Evolutionary conservation across 2,888 invertebrate species (phyloP).

Genomic region (Drosophila parthenogenetica): DNA sequence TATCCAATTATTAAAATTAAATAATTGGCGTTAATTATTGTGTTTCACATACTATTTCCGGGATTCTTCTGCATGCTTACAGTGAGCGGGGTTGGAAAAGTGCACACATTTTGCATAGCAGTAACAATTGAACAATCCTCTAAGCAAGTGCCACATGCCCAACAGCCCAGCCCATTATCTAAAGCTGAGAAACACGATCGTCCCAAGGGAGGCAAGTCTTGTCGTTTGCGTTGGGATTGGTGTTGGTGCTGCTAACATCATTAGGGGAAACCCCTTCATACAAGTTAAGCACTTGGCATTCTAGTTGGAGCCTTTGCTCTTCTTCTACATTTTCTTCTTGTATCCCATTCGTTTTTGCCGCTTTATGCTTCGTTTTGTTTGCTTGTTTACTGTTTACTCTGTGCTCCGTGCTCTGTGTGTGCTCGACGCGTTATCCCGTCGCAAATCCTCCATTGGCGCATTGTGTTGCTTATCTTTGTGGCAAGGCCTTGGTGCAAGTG

Average conservation of each 20-base stretch:
- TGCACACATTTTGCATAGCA: constrained; percentile 18
- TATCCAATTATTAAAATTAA: too few relatives aligned
- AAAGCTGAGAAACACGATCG: constrained; percentile 4
- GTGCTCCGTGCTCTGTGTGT: constrained; percentile 1
- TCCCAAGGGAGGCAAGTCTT: background rate
- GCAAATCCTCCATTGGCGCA: constrained; percentile 67
- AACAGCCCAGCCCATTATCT: background rate
- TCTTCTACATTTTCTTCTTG: constrained; percentile 2
- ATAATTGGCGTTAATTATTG: background rate
- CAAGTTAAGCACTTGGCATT: constrained; percentile 43
- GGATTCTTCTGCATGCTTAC: too few relatives aligned
- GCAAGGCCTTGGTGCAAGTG: constrained; percentile 28
- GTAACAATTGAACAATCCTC: constrained; percentile 34
- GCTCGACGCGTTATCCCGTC: constrained; percentile 42
- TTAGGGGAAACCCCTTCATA: constrained; percentile 43
- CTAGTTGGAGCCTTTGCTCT: constrained; percentile 2
- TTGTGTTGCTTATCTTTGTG: constrained; percentile 61
- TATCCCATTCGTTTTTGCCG: constrained; percentile 9
- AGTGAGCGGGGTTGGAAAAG: constrained; percentile 3
- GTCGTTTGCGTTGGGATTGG: background rate
- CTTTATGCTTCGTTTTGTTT: constrained; percentile 53
- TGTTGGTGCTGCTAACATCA: constrained; percentile 52
- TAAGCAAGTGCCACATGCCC: constrained; percentile 2
- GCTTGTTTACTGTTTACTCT: constrained; percentile 43
- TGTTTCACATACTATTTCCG: background rate